A percentile compares a stretch with the other conserved stretches of the same genome.
phyloP scores from a whole-genome alignment of 2,797 vertebrate species.

The Ceryle rudis region DNA sequence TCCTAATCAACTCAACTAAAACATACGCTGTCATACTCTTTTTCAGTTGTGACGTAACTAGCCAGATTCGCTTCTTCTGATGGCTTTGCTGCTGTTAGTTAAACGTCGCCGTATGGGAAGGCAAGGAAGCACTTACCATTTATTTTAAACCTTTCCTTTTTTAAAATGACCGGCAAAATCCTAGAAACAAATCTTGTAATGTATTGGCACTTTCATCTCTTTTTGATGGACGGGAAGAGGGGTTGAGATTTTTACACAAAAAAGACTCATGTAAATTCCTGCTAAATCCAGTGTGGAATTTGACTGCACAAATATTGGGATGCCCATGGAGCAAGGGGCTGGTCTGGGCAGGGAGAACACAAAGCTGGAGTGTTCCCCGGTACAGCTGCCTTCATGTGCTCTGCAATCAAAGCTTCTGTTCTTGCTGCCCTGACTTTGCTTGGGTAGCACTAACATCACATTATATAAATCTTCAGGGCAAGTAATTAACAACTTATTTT shows the following conservation, averaged over 20 bases:
- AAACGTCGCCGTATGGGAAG: neutral
- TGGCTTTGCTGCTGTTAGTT: slow-evolving; percentile 28
- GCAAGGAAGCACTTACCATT: neutral
- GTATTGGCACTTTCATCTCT: neutral
- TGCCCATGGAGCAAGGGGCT: neutral
- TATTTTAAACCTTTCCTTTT: neutral
- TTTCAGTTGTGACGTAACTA: slow-evolving; percentile 35
- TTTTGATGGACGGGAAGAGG: neutral
- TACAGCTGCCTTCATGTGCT: neutral
- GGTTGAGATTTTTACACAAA: neutral
- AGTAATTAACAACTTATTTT: neutral
- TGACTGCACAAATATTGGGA: neutral
- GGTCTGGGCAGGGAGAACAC: neutral
- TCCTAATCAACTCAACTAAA: slow-evolving; percentile 58
- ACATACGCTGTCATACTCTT: slow-evolving; percentile 20
- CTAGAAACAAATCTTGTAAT: neutral
- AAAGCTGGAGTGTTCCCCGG: neutral
- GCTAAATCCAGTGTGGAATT: neutral
- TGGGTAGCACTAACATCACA: neutral
- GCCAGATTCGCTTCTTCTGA: slow-evolving; percentile 20
- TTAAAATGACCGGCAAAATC: neutral
- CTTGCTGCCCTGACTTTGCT: neutral
- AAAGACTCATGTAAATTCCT: neutral
- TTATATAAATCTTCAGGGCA: neutral
- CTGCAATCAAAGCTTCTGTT: neutral